Conservation (phyloP, 1,140 invertebrate species). For the Probaryconus sp. region DNA sequence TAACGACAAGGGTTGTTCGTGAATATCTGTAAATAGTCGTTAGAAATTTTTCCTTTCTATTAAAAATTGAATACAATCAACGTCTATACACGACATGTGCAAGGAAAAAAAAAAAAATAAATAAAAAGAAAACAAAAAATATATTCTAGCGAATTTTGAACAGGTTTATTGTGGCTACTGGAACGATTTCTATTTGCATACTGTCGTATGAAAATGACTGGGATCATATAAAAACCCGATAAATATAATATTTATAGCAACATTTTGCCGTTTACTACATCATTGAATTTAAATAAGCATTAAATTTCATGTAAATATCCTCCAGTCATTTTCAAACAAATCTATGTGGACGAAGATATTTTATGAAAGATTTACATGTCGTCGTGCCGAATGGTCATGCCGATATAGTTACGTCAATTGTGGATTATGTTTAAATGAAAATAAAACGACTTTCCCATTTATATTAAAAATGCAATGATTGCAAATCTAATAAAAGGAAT, state of each 20-base stretch:
- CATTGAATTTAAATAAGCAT: slow-evolving; percentile 30
- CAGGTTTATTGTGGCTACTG: slow-evolving; percentile 20
- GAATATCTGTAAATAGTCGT: neutral
- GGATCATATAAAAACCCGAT: slow-evolving; percentile 11
- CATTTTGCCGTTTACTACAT: slow-evolving; percentile 20
- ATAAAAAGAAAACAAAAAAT: no score
- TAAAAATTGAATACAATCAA: neutral
- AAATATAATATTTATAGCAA: slow-evolving; percentile 30
- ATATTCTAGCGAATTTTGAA: slow-evolving; percentile 4
- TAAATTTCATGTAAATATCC: slow-evolving; percentile 11
- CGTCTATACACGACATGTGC: no score
- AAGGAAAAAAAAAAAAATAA: neutral
- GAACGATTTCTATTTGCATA: slow-evolving; percentile 21
- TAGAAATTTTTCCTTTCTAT: neutral
- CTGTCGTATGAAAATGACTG: slow-evolving; percentile 16
- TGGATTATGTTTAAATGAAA: slow-evolving; percentile 1
- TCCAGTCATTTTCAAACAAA: neutral
- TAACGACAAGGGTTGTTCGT: neutral
- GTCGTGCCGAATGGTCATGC: slow-evolving; percentile 10
- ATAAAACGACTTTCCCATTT: neutral
- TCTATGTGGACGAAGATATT: slow-evolving; percentile 5
- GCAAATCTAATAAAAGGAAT: no score
- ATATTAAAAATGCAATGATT: no score
- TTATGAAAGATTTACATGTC: slow-evolving; percentile 17
- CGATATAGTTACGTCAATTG: no score